phyloP scores from a whole-genome alignment of 2,888 invertebrate species.

The Eilema griseolum region DNA sequence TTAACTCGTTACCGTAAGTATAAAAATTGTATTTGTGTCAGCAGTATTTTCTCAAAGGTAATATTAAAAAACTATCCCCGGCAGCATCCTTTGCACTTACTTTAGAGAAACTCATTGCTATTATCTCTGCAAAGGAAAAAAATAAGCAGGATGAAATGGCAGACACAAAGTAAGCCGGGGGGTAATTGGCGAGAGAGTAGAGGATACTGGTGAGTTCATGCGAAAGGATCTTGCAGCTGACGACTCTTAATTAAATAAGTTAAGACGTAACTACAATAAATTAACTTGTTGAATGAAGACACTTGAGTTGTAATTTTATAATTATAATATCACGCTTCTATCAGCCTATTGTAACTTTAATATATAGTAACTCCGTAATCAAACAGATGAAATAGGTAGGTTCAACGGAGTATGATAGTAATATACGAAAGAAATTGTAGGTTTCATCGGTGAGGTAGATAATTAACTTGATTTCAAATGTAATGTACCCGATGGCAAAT shows the following conservation, averaged over 20 bases:
- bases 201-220: constrained; percentile 59
- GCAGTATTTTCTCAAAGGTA: constrained; percentile 17
- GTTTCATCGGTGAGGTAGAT: background rate
- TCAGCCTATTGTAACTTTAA: background rate
- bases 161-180: constrained; percentile 52
- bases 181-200: constrained; percentile 67
- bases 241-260: constrained; percentile 60
- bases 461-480: background rate
- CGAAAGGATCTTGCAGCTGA: constrained; percentile 64
- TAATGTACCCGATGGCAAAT: background rate
- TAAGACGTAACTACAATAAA: constrained; percentile 61
- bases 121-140: constrained; percentile 52
- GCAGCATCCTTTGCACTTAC: constrained; percentile 43
- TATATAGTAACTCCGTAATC: too few relatives aligned
- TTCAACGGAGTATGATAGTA: background rate
- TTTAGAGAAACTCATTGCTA: constrained; percentile 55
- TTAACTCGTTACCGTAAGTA: background rate
- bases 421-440: background rate
- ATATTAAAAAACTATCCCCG: constrained; percentile 30
- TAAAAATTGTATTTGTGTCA: background rate
- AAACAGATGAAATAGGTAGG: background rate
- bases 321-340: constrained; percentile 8
- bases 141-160: constrained; percentile 43
- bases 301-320: constrained; percentile 18
- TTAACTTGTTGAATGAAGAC: constrained; percentile 47